These are phyloP conservation scores for Danio jaintianensis DNA, from an alignment of 2,797 vertebrate genomes.

Conservation along the genomic window DNA sequence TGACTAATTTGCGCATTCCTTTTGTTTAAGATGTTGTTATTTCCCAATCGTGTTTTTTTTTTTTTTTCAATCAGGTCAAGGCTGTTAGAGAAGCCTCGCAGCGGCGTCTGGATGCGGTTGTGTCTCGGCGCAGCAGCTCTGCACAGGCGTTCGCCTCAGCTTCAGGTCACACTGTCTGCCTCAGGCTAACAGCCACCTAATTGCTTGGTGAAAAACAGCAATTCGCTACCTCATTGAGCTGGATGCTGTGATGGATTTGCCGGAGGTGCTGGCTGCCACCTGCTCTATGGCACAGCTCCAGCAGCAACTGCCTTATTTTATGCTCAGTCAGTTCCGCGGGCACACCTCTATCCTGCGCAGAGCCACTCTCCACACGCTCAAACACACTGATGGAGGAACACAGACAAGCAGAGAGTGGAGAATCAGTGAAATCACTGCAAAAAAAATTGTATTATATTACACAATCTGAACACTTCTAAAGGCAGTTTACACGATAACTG, in stretches of 20 bases:
- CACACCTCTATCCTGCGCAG: constrained; percentile 78
- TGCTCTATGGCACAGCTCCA: constrained; percentile 99
- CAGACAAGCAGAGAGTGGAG: constrained; percentile 42
- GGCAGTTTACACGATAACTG: neutral
- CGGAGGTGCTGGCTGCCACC: constrained; percentile 96
- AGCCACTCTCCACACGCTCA: constrained; percentile 72
- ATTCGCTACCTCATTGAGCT: constrained; percentile 99
- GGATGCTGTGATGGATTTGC: constrained; percentile 99
- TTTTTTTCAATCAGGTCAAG: constrained; percentile 36
- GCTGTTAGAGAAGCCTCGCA: constrained; percentile 10
- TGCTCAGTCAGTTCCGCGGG: constrained; percentile 92
- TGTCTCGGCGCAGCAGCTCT: constrained; percentile 24
- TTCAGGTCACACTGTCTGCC: constrained; percentile 69
- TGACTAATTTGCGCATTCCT: constrained; percentile 13
- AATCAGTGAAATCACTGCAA: constrained; percentile 39
- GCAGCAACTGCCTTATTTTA: constrained; percentile 97
- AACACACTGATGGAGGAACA: constrained; percentile 76
- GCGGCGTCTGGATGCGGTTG: constrained; percentile 4
- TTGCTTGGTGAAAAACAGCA: constrained; percentile 92
- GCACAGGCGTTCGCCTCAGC: constrained; percentile 59
- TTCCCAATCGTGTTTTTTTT: neutral
- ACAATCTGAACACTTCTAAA: constrained; percentile 34
- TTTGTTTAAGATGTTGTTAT: constrained; percentile 28
- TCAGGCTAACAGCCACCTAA: constrained; percentile 94
- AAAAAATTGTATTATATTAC: constrained; percentile 29